These are phyloP conservation scores for Protophormia terraenovae DNA, from an alignment of 2,888 invertebrate species.

Conservation along the genomic window DNA sequence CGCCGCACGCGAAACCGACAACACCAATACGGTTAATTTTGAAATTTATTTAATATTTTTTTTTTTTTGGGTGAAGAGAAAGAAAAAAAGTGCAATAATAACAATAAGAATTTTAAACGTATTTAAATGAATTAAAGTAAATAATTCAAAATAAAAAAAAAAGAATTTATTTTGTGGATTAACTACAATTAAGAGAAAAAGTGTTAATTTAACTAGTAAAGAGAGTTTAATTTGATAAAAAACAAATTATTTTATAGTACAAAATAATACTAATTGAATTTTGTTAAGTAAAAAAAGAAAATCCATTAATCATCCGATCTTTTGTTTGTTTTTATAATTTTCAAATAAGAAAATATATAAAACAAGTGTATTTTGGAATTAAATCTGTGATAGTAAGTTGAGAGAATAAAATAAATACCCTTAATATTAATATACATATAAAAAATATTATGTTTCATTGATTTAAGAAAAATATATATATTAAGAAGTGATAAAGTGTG, in stretches of 20 bases:
- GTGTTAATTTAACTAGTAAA: no score
- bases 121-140: not conserved
- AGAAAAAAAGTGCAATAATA: not conserved
- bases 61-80: not conserved
- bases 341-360: not conserved
- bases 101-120: not conserved
- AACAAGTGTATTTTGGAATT: constrained; percentile 35
- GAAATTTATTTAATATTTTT: not conserved
- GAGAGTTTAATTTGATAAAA: constrained; percentile 7
- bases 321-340: constrained; percentile 31
- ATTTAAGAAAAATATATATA: not conserved
- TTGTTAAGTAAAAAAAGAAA: not conserved
- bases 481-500: not conserved
- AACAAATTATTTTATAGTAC: constrained; percentile 1
- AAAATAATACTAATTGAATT: constrained; percentile 28
- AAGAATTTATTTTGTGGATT: not conserved
- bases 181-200: constrained; percentile 31
- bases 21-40: constrained; percentile 39
- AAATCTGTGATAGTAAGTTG: constrained; percentile 60
- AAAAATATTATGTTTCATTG: not conserved
- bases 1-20: constrained; percentile 62
- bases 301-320: constrained; percentile 11
- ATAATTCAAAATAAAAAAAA: not conserved
- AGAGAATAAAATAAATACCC: not conserved
- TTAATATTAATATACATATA: not conserved